Evolutionary conservation across 2,113 vertebrate species (phyloP).

Genomic region (Cygnus buccinator): DNA sequence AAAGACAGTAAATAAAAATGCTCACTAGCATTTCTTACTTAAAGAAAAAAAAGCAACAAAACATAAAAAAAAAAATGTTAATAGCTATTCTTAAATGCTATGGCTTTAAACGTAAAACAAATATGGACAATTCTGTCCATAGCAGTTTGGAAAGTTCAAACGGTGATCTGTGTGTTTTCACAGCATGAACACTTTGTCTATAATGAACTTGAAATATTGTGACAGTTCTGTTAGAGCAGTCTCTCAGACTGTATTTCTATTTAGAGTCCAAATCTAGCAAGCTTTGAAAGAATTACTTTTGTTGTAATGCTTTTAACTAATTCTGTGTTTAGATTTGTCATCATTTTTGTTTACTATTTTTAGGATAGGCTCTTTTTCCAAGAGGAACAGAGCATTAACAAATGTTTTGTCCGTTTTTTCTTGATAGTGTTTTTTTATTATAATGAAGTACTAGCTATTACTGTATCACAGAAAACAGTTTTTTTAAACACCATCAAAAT

Average conservation of each 20-base stretch:
- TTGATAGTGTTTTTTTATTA: neutral
- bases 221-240: neutral
- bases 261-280: neutral
- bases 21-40: neutral
- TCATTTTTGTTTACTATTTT: neutral
- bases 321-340: neutral
- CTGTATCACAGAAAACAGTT: neutral
- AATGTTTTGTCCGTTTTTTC: neutral
- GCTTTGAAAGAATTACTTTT: neutral
- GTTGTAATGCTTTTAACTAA: neutral
- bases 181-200: neutral
- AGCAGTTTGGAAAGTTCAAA: neutral
- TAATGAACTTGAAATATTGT: neutral
- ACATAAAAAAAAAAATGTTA: neutral
- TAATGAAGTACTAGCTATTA: neutral
- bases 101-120: neutral
- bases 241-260: neutral
- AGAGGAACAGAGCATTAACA: neutral
- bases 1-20: neutral
- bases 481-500: neutral
- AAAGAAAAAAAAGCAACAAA: accelerated
- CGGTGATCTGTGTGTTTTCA: neutral
- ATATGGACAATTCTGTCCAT: neutral
- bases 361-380: neutral
- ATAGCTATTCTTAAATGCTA: neutral